Evolutionary conservation across 2,113 vertebrate species (phyloP).

Genomic region (Dissostichus mawsoni): DNA sequence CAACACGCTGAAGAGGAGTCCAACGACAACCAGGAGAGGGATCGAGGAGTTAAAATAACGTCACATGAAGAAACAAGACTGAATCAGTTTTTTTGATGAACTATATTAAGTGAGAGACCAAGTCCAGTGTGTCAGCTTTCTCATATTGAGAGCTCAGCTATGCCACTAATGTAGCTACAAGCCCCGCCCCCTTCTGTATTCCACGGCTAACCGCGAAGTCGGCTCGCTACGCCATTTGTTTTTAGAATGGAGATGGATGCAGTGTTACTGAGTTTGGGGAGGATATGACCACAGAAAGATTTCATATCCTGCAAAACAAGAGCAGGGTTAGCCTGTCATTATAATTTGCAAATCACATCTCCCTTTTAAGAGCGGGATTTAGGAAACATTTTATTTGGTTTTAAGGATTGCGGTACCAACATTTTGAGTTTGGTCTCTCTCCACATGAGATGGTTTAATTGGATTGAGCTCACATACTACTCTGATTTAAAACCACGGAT

Average conservation of each 20-base stretch:
- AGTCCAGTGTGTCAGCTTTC: constrained; percentile 99
- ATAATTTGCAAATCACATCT: constrained; percentile 69
- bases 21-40: constrained; percentile 54
- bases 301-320: constrained; percentile 88
- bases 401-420: constrained; percentile 84
- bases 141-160: constrained; percentile 99
- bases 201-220: constrained; percentile 51
- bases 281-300: constrained; percentile 85
- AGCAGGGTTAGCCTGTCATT: constrained; percentile 87
- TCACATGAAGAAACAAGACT: constrained; percentile 78
- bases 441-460: constrained; percentile 75
- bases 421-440: constrained; percentile 82
- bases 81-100: constrained; percentile 84
- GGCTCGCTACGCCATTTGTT: constrained; percentile 69
- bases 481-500: constrained; percentile 65
- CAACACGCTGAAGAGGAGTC: constrained; percentile 82
- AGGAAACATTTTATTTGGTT: constrained; percentile 70
- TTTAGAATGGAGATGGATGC: constrained; percentile 79
- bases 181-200: constrained; percentile 51
- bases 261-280: constrained; percentile 82
- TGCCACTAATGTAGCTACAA: constrained; percentile 95
- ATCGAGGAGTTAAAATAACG: constrained; percentile 60
- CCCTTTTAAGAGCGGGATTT: constrained; percentile 65
- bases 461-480: constrained; percentile 60
- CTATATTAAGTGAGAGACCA: constrained; percentile 79